These are phyloP conservation scores for Galerucella calmariensis DNA, from an alignment of 2,888 invertebrate species.

Conservation along the genomic window DNA sequence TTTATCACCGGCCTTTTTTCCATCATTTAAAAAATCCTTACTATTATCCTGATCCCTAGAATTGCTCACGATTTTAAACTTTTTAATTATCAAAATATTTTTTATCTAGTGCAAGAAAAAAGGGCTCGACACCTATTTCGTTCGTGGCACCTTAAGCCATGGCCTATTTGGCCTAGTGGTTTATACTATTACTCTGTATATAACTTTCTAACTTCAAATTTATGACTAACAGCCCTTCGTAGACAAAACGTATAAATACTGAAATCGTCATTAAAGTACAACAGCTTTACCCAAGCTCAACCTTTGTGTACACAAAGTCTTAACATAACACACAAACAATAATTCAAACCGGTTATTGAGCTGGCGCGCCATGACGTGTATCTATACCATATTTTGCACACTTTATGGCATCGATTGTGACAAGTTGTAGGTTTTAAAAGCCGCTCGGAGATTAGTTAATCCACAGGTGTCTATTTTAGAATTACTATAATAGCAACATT, in stretches of 20 bases:
- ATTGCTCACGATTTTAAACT: too few species aligned
- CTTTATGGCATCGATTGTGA: conserved; percentile 34
- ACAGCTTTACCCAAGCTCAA: conserved; percentile 17
- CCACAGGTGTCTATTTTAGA: neutral
- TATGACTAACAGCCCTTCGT: neutral
- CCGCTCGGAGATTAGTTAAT: neutral
- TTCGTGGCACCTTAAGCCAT: too few species aligned
- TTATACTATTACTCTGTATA: neutral
- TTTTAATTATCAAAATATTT: too few species aligned
- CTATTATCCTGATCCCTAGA: too few species aligned
- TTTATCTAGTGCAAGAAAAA: too few species aligned
- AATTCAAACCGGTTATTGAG: conserved; percentile 45
- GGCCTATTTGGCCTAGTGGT: neutral
- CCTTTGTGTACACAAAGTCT: conserved; percentile 39
- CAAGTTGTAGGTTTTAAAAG: conserved; percentile 7
- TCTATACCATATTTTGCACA: conserved; percentile 39
- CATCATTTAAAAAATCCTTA: too few species aligned
- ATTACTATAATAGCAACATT: neutral
- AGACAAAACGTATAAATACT: neutral
- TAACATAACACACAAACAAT: conserved; percentile 40
- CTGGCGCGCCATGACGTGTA: conserved; percentile 36
- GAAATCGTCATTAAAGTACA: neutral
- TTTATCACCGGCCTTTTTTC: too few species aligned
- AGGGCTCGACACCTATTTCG: too few species aligned
- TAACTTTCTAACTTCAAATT: neutral